phyloP scores from a whole-genome alignment of 1,140 invertebrate species.

The Nebria ingens region DNA sequence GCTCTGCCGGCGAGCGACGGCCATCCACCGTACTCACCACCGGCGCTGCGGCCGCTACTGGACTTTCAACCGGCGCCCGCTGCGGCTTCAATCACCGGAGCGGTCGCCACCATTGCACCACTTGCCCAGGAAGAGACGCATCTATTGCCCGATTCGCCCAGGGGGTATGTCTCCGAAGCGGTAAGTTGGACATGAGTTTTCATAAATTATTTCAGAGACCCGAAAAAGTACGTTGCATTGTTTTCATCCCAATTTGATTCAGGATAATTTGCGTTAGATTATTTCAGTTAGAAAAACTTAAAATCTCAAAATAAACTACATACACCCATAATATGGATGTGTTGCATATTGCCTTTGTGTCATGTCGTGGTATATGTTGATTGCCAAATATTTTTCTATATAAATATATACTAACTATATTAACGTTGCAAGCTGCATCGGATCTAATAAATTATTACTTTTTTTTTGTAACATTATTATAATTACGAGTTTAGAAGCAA shows the following conservation, averaged over 20 bases:
- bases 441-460: neutral
- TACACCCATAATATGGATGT: neutral
- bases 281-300: no score
- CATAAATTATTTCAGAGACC: no score
- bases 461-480: neutral
- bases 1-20: slow-evolving; percentile 42
- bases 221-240: no score
- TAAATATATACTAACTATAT: neutral
- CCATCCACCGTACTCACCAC: slow-evolving; percentile 34
- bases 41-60: slow-evolving; percentile 13
- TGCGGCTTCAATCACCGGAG: neutral
- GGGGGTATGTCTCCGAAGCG: slow-evolving; percentile 30
- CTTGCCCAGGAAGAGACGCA: slow-evolving; percentile 32
- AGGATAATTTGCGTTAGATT: no score
- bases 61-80: neutral
- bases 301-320: no score
- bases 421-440: slow-evolving; percentile 2
- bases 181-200: no score
- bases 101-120: slow-evolving; percentile 20
- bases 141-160: slow-evolving; percentile 26
- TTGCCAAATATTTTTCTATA: neutral
- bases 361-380: neutral
- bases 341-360: neutral
- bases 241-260: no score
- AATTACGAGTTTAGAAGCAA: neutral